These are phyloP conservation scores for Pomatorhinus ruficollis DNA, from an alignment of 2,113 vertebrate species.

Conservation along the genomic window DNA sequence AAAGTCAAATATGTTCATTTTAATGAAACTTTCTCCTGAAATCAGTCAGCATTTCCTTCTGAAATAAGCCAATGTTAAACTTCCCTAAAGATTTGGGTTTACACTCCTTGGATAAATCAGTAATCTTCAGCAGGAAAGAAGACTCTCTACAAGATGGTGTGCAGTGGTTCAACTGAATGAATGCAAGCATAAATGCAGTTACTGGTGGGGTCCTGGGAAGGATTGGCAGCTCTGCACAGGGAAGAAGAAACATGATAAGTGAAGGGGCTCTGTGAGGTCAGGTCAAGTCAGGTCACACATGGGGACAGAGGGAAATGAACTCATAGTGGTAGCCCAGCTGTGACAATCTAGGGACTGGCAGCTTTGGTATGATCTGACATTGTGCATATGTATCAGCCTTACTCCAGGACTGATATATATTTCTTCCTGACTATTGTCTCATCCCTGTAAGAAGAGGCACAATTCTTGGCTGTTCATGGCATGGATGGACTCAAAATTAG, in stretches of 20 bases:
- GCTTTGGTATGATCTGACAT: neutral
- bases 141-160: neutral
- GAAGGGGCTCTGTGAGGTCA: neutral
- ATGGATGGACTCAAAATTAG: neutral
- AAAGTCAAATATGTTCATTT: neutral
- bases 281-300: neutral
- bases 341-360: neutral
- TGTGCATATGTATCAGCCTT: neutral
- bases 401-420: neutral
- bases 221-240: neutral
- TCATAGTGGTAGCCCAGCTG: accelerated
- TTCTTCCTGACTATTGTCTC: neutral
- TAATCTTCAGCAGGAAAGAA: neutral
- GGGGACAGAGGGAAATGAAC: neutral
- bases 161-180: neutral
- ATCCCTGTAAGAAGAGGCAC: neutral
- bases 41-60: neutral
- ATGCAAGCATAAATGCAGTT: neutral
- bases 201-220: neutral
- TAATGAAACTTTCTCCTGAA: neutral
- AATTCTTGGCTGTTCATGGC: neutral
- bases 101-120: neutral
- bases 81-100: neutral
- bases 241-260: accelerated
- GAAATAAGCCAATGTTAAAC: neutral